Evolutionary conservation across 2,113 vertebrate species (phyloP).

Genomic region (Pseudolaguvia tuberculata): DNA sequence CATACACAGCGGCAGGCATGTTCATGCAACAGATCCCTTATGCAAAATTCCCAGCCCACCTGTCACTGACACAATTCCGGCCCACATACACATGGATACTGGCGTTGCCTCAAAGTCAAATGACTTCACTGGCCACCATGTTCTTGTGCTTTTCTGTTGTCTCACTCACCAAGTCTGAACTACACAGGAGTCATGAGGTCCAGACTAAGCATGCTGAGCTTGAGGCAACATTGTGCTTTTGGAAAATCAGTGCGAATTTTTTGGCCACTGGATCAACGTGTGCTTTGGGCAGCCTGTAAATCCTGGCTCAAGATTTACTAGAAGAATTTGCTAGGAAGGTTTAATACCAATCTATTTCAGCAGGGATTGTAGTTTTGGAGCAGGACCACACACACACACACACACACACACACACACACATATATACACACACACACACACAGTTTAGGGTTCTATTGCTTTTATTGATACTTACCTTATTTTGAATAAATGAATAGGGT

Average conservation of each 20-base stretch:
- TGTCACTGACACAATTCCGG: slow-evolving; percentile 22
- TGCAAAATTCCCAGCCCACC: slow-evolving; percentile 20
- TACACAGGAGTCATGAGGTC: slow-evolving; percentile 1
- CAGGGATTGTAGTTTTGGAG: not conserved
- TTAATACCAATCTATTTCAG: not conserved
- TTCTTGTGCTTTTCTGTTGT: not conserved
- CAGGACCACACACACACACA: not conserved
- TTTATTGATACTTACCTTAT: too few relatives aligned
- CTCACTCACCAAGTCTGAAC: slow-evolving; percentile 7
- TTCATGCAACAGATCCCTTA: not conserved
- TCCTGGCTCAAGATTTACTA: slow-evolving; percentile 6
- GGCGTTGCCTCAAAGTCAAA: slow-evolving; percentile 19
- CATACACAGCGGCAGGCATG: not conserved
- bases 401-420: too few relatives aligned
- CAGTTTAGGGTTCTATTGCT: too few relatives aligned
- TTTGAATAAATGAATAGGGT: too few relatives aligned
- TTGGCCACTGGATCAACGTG: slow-evolving; percentile 20
- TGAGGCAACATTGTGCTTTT: slow-evolving; percentile 10
- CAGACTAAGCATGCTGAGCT: slow-evolving; percentile 17
- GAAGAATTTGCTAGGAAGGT: slow-evolving; percentile 3
- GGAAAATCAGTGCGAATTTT: slow-evolving; percentile 18
- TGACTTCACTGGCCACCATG: slow-evolving; percentile 2
- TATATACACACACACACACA: too few relatives aligned
- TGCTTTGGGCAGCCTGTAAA: slow-evolving; percentile 31
- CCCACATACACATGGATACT: not conserved